Conservation (phyloP, 1,140 invertebrate species). For the Drosophila pectinifera region DNA sequence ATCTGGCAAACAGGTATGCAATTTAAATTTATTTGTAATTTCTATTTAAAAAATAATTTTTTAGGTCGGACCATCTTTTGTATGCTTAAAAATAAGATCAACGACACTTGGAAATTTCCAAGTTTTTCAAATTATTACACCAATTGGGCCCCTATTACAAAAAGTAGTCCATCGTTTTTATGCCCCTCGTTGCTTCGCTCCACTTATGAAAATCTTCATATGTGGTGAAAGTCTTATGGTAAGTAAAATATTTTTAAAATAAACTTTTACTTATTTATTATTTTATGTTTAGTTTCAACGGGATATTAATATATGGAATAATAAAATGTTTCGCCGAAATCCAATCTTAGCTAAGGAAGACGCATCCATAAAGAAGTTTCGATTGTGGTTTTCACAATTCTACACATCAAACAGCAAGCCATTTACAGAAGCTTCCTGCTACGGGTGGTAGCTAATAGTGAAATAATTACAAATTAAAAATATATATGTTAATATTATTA, state of each 20-base stretch:
- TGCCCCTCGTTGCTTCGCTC: conserved; percentile 87
- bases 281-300: conserved; percentile 89
- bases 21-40: neutral
- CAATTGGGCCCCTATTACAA: conserved; percentile 91
- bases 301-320: conserved; percentile 95
- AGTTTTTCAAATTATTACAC: conserved; percentile 92
- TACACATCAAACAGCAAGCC: conserved; percentile 91
- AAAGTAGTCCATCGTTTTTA: conserved; percentile 92
- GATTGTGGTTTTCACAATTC: conserved; percentile 95
- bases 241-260: conserved; percentile 46
- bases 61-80: conserved; percentile 93
- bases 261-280: neutral
- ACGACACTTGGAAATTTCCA: conserved; percentile 88
- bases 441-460: conserved; percentile 35
- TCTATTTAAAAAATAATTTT: neutral
- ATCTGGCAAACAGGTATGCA: conserved; percentile 60
- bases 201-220: conserved; percentile 89
- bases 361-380: conserved; percentile 88
- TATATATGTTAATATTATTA: too few species aligned
- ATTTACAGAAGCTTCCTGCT: conserved; percentile 56
- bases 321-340: conserved; percentile 90
- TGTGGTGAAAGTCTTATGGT: conserved; percentile 92
- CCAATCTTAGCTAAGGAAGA: conserved; percentile 92
- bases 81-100: conserved; percentile 89
- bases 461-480: neutral